Percentiles rank a stretch among this genome's conserved stretches.
These are phyloP conservation scores for Orthosia gracilis DNA, from an alignment of 2,888 invertebrate genomes.

Conservation along the genomic window DNA sequence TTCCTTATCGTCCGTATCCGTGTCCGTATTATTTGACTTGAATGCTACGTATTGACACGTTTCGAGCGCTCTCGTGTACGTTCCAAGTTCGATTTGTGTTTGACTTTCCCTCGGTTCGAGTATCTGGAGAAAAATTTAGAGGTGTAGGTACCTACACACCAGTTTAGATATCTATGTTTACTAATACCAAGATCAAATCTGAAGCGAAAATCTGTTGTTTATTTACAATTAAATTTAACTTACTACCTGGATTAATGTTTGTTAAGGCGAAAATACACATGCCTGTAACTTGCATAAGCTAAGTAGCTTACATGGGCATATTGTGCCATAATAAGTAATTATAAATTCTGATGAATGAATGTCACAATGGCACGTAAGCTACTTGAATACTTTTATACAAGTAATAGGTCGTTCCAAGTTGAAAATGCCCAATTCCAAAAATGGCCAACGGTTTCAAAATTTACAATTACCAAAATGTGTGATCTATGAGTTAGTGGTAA, in stretches of 20 bases:
- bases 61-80: background rate
- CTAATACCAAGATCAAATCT: background rate
- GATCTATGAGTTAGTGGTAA: no score
- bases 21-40: constrained; percentile 18
- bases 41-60: constrained; percentile 9
- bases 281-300: background rate
- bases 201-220: background rate
- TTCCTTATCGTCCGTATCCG: constrained; percentile 18
- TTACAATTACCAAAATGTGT: no score
- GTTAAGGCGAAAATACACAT: background rate
- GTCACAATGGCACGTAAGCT: no score
- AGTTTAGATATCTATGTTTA: background rate
- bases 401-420: no score
- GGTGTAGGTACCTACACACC: background rate
- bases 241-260: background rate
- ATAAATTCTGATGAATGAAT: no score
- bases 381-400: no score
- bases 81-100: background rate
- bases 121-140: background rate
- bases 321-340: no score
- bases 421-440: no score
- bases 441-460: no score
- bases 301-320: no score
- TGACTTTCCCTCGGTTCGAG: constrained; percentile 1
- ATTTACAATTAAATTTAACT: background rate